phyloP scores from a whole-genome alignment of 2,888 invertebrate genomes.

The Orthosia gothica region DNA sequence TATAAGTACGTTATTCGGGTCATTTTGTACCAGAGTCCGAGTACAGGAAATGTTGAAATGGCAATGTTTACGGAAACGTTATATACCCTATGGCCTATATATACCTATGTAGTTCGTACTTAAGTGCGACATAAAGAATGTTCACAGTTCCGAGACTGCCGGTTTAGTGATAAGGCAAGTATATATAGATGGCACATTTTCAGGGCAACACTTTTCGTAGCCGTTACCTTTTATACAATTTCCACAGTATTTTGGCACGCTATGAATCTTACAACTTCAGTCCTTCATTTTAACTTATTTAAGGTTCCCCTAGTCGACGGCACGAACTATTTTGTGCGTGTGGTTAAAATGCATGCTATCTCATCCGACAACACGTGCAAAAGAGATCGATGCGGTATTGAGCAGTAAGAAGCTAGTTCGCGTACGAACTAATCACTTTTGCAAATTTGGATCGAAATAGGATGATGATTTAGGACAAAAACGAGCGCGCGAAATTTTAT shows the following conservation, averaged over 20 bases:
- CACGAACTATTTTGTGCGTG: too few relatives aligned
- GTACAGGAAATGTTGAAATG: conserved; percentile 61
- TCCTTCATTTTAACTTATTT: too few relatives aligned
- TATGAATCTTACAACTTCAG: conserved; percentile 20
- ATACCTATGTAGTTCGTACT: neutral
- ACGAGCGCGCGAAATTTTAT: too few relatives aligned
- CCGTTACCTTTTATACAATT: neutral
- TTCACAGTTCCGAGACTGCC: conserved; percentile 13
- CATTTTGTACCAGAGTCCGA: conserved; percentile 34
- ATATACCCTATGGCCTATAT: conserved; percentile 27
- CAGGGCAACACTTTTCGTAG: neutral
- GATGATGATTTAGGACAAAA: too few relatives aligned
- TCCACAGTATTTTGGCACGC: neutral
- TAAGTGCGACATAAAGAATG: conserved; percentile 16
- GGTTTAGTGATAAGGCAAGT: conserved; percentile 6
- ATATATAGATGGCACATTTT: conserved; percentile 13
- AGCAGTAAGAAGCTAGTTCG: too few relatives aligned
- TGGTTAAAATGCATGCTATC: too few relatives aligned
- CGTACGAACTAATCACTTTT: too few relatives aligned
- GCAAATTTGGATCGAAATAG: too few relatives aligned
- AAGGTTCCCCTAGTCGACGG: too few relatives aligned
- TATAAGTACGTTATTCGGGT: conserved; percentile 6
- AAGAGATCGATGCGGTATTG: too few relatives aligned
- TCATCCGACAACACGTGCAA: too few relatives aligned
- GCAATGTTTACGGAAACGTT: conserved; percentile 42